A percentile compares a stretch with the other conserved stretches of the same genome.
Conservation (phyloP, 1,140 invertebrate genomes). For the Zaprionus tsacasi region DNA sequence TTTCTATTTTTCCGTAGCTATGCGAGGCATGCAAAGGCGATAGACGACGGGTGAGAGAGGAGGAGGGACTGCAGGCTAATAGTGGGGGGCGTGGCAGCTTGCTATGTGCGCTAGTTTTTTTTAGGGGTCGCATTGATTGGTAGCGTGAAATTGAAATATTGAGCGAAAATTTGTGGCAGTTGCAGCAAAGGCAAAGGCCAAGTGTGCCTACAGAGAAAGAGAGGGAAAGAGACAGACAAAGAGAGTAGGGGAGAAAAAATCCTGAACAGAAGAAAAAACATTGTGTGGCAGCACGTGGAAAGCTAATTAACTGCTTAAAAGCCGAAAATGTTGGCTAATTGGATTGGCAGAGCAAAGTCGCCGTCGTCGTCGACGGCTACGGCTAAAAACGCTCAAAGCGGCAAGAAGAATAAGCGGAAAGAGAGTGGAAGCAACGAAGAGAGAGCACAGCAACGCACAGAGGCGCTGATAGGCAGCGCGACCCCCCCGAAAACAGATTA, state of each 20-base stretch:
- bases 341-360: constrained; percentile 24
- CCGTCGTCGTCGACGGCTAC: constrained; percentile 18
- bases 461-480: background rate
- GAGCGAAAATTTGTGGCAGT: constrained; percentile 62
- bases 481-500: background rate
- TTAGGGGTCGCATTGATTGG: constrained; percentile 67
- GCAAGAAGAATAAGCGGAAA: background rate
- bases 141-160: constrained; percentile 78
- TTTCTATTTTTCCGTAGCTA: constrained; percentile 49
- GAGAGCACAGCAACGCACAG: background rate
- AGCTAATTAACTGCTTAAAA: constrained; percentile 49
- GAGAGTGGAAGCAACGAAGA: background rate
- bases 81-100: constrained; percentile 5
- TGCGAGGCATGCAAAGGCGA: constrained; percentile 50
- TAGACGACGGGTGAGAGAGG: background rate
- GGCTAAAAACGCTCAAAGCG: constrained; percentile 39
- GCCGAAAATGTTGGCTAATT: constrained; percentile 40
- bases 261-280: constrained; percentile 11
- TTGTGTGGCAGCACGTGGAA: constrained; percentile 31
- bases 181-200: constrained; percentile 37
- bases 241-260: background rate
- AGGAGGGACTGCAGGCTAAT: constrained; percentile 21
- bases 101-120: constrained; percentile 10
- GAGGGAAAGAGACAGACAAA: background rate
- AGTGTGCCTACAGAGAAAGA: background rate